Base-by-base conservation (phyloP, 2,888 invertebrate species). In the Agrotis puta region DNA sequence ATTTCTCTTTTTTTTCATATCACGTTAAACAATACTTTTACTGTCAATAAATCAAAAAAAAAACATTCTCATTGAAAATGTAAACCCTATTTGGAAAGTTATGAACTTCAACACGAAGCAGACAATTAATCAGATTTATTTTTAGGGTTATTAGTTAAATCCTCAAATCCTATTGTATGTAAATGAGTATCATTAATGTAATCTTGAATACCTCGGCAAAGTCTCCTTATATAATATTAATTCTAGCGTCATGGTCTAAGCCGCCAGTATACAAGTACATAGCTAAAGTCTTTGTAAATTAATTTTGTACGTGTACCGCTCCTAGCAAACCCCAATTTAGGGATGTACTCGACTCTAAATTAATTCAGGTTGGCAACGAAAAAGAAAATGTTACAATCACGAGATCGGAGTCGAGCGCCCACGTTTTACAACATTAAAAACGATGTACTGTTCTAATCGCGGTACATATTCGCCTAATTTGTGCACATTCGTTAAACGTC, bases 251-350 rank as follows among this genome's bases (percentile, higher is more conserved):
- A 70, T 76, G 66, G 63, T 64, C 43, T 79, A 75, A 85, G 64
- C 76, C 66, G 47, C 66, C 70, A 64, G 62, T 66, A 61, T 62
- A 70, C 63, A 74, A 48, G 24, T 64, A 74, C 64, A 73, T 74
- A 69, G 61, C 74, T 67, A 73, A 81, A 74, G 82, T 70, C 84
- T 85, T 86, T 84, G 77, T 83, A 82, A 86, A 89, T 88, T 87
- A 88, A 88, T 89, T 89, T 85, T 70, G 83, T 85, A 76, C 88
- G 72, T 91, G 88, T 91, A 91, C 81, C 83, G 91, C 91, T 91
- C 87, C 85, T 85, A 89, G 90, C 89, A 79, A 87, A 88, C 85
- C 87, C 81, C 81, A 89, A 88, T 89, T 90, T 89, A 77, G 73
- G 78, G 77, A 87, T 90, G 84, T 89, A 88, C 85, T 85, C 76